Evolutionary conservation across 2,113 vertebrate genomes (phyloP), one percentile per base, ranked within the genome.

Genomic region (Pogona vitticeps): DNA sequence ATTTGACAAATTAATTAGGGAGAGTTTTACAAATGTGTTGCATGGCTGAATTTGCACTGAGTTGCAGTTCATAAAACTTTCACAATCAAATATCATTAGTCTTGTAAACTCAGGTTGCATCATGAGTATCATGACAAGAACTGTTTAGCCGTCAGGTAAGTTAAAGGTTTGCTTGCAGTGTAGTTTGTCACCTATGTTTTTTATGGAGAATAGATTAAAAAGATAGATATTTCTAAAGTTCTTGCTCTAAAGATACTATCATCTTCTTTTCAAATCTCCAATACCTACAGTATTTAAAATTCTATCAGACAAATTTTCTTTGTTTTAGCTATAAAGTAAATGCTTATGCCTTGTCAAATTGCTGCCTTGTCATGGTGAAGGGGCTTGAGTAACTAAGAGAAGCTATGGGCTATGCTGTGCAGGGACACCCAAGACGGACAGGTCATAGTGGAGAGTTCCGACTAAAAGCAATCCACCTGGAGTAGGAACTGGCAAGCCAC

Each of bases 1-100:
- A 94, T 95, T 89, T 95, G 95, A 96, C 94, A 96, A 94, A 96
- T 93, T 89, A 26, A 83, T 94, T 93, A 14, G 86, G 82, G 91
- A 94, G 85, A 76, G 83, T 83, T 86, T 94, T 95, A 92, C 88
- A 95, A 93, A 93, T 94, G 94, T 94, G 94, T 90, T 83, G 90
- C 52, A 23, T 94, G 76, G 93, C 87, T 94, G 89, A 90, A 88
- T 93, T 95, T 95, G 84, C 91, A 91, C 86, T 92, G 89, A 85
- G 90, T 92, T 95, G 90, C 85, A 61, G 85, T 86, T 42, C 42
- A 42, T 40, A 82, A 67, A 92, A 88, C 91, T 82, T 83, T 40
- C 76, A 75, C 88, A 88, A 86, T 87, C 1, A 79, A 71, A 68
- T 31, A 40, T 91, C 89, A 84, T 72, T 86, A 91, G 86, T 61